Evolutionary conservation across 1,140 invertebrate genomes (phyloP), one percentile per base, ranked within the genome.

Genomic region (Radopholus similis): DNA sequence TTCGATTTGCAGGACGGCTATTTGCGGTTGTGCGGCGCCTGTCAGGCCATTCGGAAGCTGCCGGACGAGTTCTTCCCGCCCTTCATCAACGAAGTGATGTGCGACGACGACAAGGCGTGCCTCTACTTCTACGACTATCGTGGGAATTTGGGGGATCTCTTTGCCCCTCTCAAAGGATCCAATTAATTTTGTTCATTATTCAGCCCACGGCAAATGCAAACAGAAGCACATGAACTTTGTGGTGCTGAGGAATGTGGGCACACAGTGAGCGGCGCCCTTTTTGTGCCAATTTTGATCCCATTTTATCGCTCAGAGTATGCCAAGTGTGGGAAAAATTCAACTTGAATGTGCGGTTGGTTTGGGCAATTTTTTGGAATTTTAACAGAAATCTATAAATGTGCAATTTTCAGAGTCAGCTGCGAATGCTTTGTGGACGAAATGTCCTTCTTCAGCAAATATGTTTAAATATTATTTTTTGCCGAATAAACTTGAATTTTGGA

Each of bases 171-270:
- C 18, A 3, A 68, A 49, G 38, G 42, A 28, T 30, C 15, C 23
- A 13, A 18, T 79, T n/a, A n/a, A n/a, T n/a, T n/a, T n/a, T n/a
- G n/a, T n/a, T n/a, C n/a, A n/a, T n/a, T n/a, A n/a, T 83, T 65
- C 49, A 81, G 79, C 79, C 26, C 79, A 81, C 51, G 79, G 79
- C 15, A 83, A 82, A 59, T 81, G 79, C 53, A 80, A 82, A 47
- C 79, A 81, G 64, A 81, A 81, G 49, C 75, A 81, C 65, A 83
- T 81, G 81, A 81, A 81, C 60, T 81, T 81, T 65, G 79, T 81
- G 26, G 79, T 81, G 49, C 64, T 81, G 9, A 56, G 74, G 35
- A 81, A 81, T 74, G 64, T 81, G n/a, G 79, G 79, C 11, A 83
- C 81, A 4, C 28, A 56, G 26, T 59, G 79, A 47, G 18, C 28